These are phyloP conservation scores for Heliconius ethilla DNA, from an alignment of 2,888 invertebrate species.

Conservation along the genomic window DNA sequence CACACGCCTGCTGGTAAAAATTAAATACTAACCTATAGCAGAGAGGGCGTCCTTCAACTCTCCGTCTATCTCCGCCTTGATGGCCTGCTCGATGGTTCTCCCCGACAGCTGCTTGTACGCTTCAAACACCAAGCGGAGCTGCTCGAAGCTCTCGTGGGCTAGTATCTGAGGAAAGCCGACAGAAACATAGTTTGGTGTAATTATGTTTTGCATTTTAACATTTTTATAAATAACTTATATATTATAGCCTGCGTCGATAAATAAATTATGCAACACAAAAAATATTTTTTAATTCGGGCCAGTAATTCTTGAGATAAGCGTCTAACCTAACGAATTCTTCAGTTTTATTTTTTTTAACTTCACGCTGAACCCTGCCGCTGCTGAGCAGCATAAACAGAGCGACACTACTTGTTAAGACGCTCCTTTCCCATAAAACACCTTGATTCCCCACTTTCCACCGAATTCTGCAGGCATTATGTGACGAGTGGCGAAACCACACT, in stretches of 20 bases:
- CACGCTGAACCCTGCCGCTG: too few relatives aligned
- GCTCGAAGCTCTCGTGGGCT: constrained; percentile 88
- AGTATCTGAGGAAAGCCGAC: constrained; percentile 72
- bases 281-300: too few relatives aligned
- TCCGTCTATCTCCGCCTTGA: constrained; percentile 85
- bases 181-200: neutral
- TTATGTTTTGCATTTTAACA: too few relatives aligned
- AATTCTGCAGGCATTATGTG: neutral
- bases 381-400: too few relatives aligned
- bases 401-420: too few relatives aligned
- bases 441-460: neutral
- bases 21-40: constrained; percentile 84
- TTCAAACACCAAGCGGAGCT: constrained; percentile 86
- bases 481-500: neutral
- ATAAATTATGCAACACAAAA: too few relatives aligned
- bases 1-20: too few relatives aligned
- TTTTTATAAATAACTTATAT: neutral
- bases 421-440: too few relatives aligned
- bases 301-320: too few relatives aligned
- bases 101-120: constrained; percentile 88
- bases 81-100: constrained; percentile 87
- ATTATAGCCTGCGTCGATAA: too few relatives aligned
- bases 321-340: too few relatives aligned
- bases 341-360: too few relatives aligned
- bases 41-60: constrained; percentile 86